Conservation (phyloP, 2,888 invertebrate species). For the Noctua fimbriata region DNA sequence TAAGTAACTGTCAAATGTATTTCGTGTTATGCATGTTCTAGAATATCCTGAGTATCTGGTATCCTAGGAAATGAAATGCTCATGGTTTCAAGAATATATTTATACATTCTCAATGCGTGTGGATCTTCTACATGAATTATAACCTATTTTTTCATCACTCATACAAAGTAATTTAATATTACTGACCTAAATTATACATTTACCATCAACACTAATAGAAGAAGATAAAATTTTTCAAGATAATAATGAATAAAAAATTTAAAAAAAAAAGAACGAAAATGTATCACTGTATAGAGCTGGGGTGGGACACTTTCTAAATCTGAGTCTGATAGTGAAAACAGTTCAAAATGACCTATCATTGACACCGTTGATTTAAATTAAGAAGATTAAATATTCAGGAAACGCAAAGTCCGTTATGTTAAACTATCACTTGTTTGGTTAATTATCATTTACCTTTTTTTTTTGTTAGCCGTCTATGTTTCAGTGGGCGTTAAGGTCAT, state of each 20-base stretch:
- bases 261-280: not conserved
- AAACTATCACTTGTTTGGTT: not conserved
- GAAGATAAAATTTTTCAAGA: not conserved
- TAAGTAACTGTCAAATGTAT: constrained; percentile 85
- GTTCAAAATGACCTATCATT: not conserved
- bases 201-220: not conserved
- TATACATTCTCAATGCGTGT: too few species aligned
- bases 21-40: constrained; percentile 7
- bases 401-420: too few species aligned
- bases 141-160: not conserved
- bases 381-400: not conserved
- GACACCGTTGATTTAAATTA: not conserved
- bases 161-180: not conserved
- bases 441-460: not conserved
- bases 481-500: not conserved
- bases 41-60: not conserved
- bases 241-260: not conserved
- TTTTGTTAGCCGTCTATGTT: not conserved
- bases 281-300: not conserved
- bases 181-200: not conserved
- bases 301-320: not conserved
- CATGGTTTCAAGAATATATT: not conserved
- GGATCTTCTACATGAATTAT: not conserved
- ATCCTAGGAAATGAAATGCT: not conserved
- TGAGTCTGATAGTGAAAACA: not conserved